Conservation (phyloP, 2,888 invertebrate genomes). For the Siphlonurus alternatus region DNA sequence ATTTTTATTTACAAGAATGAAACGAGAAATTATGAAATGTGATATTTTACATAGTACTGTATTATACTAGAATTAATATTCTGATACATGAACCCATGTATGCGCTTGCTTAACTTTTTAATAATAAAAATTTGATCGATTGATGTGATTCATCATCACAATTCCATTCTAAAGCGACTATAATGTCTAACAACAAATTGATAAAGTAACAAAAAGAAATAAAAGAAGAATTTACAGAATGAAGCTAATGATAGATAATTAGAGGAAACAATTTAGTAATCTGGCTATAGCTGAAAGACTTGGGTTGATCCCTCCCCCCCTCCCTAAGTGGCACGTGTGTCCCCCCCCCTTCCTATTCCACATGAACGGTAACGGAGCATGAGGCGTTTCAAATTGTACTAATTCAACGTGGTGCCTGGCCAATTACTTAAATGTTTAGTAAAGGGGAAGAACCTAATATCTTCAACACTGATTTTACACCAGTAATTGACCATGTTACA, state of each 20-base stretch:
- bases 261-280: slow-evolving; percentile 1
- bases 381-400: slow-evolving; percentile 15
- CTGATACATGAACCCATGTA: too few species aligned
- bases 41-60: too few species aligned
- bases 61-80: too few species aligned
- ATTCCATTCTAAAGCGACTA: too few species aligned
- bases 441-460: not conserved
- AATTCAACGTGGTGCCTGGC: slow-evolving; percentile 14
- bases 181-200: not conserved
- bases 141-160: too few species aligned
- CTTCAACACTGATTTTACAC: not conserved
- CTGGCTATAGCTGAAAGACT: not conserved
- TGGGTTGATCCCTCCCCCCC: not conserved
- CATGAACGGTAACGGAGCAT: not conserved
- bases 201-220: not conserved
- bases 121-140: too few species aligned
- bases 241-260: not conserved
- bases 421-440: slow-evolving; percentile 11
- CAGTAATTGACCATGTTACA: not conserved
- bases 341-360: not conserved
- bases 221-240: not conserved
- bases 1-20: too few species aligned
- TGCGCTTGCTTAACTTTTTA: too few species aligned
- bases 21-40: too few species aligned
- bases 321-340: not conserved